Base-by-base conservation (phyloP, 2,888 invertebrate species). In the Erynnis tages region DNA sequence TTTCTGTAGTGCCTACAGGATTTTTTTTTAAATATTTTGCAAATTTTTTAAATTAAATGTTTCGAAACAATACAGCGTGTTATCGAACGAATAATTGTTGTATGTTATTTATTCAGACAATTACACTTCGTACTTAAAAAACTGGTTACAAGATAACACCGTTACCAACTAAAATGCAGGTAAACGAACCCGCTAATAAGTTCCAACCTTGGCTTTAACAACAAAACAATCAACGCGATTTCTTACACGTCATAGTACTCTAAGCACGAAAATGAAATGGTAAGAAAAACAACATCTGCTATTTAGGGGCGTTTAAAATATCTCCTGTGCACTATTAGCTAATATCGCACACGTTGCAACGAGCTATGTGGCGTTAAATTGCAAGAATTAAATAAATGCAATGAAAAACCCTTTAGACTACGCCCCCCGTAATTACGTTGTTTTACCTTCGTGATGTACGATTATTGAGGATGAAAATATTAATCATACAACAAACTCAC, bases 401-500 rank as follows among this genome's bases (percentile, higher is more conserved):
- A 1, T 7, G 4, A 21, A 48, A 37, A 45, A 38, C 0, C 8
- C 8, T 19, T 21, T 29, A 1, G 47, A 7, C 38, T 48, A 38
- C 47, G 47, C 47, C 38, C 47, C 47, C 47, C 13, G 5, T 5
- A 45, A 34, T 23, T n/a, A n/a, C n/a, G n/a, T n/a, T n/a, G n/a
- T n/a, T n/a, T n/a, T n/a, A n/a, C n/a, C n/a, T n/a, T n/a, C n/a
- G n/a, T n/a, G n/a, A n/a, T n/a, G n/a, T n/a, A 23, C 17, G 21
- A 19, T 34, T 14, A 41, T 7, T 13, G 3, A 13, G 2, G 6
- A 32, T 1, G 8, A 7, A 32, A 29, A 4, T 43, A 11, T 19
- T 17, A 7, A 11, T 3, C 0, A 4, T 2, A 13, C 6, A 11
- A 38, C 32, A 37, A 37, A 34, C 45, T 48, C 30, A 38, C 47